Evolutionary conservation across 2,113 vertebrate species (phyloP).

Genomic region (Seriola aureovittata): DNA sequence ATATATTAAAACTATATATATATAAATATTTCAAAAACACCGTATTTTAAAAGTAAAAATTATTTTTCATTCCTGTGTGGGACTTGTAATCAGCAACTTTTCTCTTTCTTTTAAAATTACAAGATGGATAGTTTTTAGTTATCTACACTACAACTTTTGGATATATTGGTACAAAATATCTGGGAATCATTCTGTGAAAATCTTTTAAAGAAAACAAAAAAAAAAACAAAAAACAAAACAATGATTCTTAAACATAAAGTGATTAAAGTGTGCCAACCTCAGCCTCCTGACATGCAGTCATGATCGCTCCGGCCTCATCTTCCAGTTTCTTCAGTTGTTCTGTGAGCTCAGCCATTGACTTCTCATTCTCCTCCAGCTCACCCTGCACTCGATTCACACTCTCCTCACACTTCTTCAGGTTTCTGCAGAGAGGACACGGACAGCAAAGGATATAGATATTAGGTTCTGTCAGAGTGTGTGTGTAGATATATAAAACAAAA

Average conservation of each 20-base stretch:
- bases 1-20: too few species aligned
- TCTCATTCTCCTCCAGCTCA: slow-evolving; percentile 89
- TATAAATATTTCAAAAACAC: not conserved
- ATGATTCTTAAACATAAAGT: not conserved
- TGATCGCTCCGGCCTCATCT: slow-evolving; percentile 88
- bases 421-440: slow-evolving; percentile 80
- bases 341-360: slow-evolving; percentile 83
- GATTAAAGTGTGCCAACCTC: slow-evolving; percentile 80
- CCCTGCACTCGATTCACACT: slow-evolving; percentile 82
- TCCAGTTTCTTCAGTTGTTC: slow-evolving; percentile 89
- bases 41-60: not conserved
- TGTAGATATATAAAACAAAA: too few species aligned
- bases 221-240: not conserved
- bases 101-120: not conserved
- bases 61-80: not conserved
- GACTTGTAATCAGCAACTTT: not conserved
- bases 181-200: not conserved
- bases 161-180: not conserved
- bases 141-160: not conserved
- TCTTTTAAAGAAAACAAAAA: too few species aligned
- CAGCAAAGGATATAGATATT: not conserved
- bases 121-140: not conserved
- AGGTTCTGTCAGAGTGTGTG: not conserved
- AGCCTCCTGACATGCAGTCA: slow-evolving; percentile 87
- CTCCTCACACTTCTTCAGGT: slow-evolving; percentile 92